Base-by-base conservation (phyloP, 2,113 vertebrate species). In the Donacobius atricapilla region DNA sequence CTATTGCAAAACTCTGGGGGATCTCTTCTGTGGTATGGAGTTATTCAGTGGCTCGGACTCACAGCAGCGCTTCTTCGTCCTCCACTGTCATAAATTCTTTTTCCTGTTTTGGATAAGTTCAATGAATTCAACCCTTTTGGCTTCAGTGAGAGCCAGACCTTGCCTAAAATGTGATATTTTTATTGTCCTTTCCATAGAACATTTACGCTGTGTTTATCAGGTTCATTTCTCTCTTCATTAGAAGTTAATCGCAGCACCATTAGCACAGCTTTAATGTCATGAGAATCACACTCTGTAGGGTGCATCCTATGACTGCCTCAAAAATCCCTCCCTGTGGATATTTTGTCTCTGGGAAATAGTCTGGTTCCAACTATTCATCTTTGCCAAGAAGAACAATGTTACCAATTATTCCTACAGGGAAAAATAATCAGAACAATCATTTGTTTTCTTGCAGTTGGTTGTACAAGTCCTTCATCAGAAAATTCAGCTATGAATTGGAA, bases 381-480 rank as follows among this genome's bases (percentile, higher is more conserved):
- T 83, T 80, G 94, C 96, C 95, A 96, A 96, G 82, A 80, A 80
- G 93, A 96, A 95, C 93, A 96, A 97, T 96, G 95, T 94, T 97
- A 94, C 87, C 93, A 96, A 97, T 96, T 95, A 95, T 91, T 97
- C 73, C 87, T 89, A 76, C 96, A 96, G 93, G 80, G 91, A 89
- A 83, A 90, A 96, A 97, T 96, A 95, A 95, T 95, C 94, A 88
- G 94, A 85, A 77, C 87, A 94, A 91, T 71, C 23, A 63, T 94
- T 96, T 91, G 87, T 83, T 94, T 95, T 94, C 82, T 65, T 60
- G 78, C 93, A 94, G 87, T 88, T 90, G 66, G 70, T 88, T 77
- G 75, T 80, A 39, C 93, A 53, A 37, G 47, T 91, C 91, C 96
- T 92, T 95, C 91, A 89, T 57, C 82, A 93, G 70, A 30, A 95